Base-by-base conservation (phyloP, 1,140 invertebrate species). In the Zaprionus inermis region DNA sequence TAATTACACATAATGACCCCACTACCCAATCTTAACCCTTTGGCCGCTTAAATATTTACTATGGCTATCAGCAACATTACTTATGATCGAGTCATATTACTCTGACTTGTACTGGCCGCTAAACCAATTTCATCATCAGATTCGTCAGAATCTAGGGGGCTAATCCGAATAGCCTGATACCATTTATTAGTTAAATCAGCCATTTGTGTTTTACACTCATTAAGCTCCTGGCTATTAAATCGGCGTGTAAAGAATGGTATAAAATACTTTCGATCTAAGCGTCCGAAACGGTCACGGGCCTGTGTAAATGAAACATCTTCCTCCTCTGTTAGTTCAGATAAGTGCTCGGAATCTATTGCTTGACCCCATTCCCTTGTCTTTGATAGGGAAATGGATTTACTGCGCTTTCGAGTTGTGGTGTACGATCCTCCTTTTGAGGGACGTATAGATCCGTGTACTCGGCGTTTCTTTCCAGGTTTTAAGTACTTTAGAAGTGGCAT, bases 351-450 rank as follows among this genome's bases (percentile, higher is more conserved):
- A 93, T 99, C 98, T 44, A 99, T 97, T 7, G 98, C 95, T 93
- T 98, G 97, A 20, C 98, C 98, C 97, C 98, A 98, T 95, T 99
- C 98, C 92, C 97, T 97, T 0, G 98, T 99, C 94, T 99, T 99
- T 80, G 97, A 98, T 30, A 99, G 93, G 34, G 98, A 97, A 54
- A 99, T 96, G 93, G 97, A 97, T 91, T 96, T 96, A 57, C 96
- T 95, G 66, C 95, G 95, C 90, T 95, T 95, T 49, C 95, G 94
- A 20, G 94, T 93, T 49, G 94, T 94, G 22, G 94, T 93, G 46
- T 72, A 18, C 68, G 72, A 12, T 28, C 55, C 14, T 38, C 56
- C 67, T 58, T 38, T 34, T 54, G 52, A 73, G 7, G 49, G 18
- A 14, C 55, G 55, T 14, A 34, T 16, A 41, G 69, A 64, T 34